A percentile compares a stretch with the other conserved stretches of the same genome.
Evolutionary conservation across 2,888 invertebrate genomes (phyloP).

Genomic region (Oscheius onirici): DNA sequence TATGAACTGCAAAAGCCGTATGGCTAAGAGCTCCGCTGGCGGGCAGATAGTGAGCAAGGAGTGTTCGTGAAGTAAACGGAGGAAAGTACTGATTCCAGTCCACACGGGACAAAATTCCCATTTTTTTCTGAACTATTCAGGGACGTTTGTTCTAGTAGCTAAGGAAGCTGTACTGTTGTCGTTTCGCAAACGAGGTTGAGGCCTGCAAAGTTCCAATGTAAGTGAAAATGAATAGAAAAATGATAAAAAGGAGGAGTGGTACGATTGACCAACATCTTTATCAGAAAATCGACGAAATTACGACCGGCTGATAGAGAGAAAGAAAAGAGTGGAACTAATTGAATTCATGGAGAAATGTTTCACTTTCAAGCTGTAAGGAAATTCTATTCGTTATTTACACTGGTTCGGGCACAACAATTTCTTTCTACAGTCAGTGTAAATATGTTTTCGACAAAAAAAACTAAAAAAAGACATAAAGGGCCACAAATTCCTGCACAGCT

Average conservation of each 20-base stretch:
- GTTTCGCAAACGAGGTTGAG: constrained; percentile 30
- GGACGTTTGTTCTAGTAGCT: too few species aligned
- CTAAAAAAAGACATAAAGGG: too few species aligned
- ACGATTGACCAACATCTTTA: too few species aligned
- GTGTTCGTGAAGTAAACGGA: constrained; percentile 50
- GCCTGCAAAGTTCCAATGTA: not conserved
- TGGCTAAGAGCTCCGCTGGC: constrained; percentile 65
- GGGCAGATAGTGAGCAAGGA: constrained; percentile 64
- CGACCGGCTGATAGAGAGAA: not conserved
- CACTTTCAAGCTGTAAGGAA: too few species aligned
- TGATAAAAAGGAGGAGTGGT: not conserved
- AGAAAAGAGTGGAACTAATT: not conserved
- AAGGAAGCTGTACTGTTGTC: not conserved
- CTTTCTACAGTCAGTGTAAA: too few species aligned
- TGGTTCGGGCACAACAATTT: too few species aligned
- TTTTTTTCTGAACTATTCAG: not conserved
- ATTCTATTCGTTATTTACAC: too few species aligned
- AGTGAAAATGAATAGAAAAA: not conserved
- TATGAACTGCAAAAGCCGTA: constrained; percentile 62
- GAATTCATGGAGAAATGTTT: constrained; percentile 4
- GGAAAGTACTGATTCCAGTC: constrained; percentile 51
- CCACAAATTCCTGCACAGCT: too few species aligned
- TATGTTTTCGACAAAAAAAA: too few species aligned
- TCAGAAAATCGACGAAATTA: not conserved
- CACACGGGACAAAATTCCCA: constrained; percentile 35